A percentile compares a stretch with the other conserved stretches of the same genome.
phyloP scores from a whole-genome alignment of 1,140 invertebrate genomes.

The Hestina assimilis region DNA sequence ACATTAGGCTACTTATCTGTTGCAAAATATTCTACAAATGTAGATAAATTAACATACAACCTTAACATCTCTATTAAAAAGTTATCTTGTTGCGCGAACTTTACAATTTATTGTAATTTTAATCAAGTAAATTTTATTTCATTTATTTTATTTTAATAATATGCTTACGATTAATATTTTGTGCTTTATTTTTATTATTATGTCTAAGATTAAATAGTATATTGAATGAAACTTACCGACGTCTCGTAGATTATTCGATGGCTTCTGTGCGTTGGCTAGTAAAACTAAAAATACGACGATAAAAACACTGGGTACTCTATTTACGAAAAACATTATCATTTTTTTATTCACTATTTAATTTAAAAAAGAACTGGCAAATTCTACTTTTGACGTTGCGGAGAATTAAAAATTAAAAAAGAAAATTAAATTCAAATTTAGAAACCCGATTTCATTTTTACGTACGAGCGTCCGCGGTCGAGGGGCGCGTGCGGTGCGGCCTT shows the following conservation, averaged over 20 bases:
- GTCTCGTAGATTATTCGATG: constrained; percentile 56
- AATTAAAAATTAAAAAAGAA: constrained; percentile 20
- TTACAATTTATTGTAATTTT: background rate
- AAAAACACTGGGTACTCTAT: constrained; percentile 56
- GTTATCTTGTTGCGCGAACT: background rate
- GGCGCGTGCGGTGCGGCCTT: constrained; percentile 60
- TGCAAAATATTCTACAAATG: background rate
- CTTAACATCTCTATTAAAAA: constrained; percentile 5
- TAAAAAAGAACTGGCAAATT: constrained; percentile 29
- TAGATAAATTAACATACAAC: constrained; percentile 8
- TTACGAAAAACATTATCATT: constrained; percentile 54
- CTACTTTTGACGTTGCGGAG: constrained; percentile 17
- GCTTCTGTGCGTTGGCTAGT: constrained; percentile 62
- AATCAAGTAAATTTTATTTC: too few relatives aligned
- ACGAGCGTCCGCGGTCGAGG: constrained; percentile 39
- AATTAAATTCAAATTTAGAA: constrained; percentile 56
- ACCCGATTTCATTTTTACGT: constrained; percentile 63
- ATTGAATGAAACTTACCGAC: constrained; percentile 51
- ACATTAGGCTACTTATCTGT: background rate
- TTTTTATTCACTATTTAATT: constrained; percentile 11
- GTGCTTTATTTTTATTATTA: background rate
- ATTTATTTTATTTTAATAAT: too few relatives aligned
- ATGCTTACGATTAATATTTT: too few relatives aligned
- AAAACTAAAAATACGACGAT: constrained; percentile 59
- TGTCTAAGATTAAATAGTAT: background rate